Evolutionary conservation across 2,797 vertebrate genomes (phyloP).

Genomic region (Euphonia xanthogaster): DNA sequence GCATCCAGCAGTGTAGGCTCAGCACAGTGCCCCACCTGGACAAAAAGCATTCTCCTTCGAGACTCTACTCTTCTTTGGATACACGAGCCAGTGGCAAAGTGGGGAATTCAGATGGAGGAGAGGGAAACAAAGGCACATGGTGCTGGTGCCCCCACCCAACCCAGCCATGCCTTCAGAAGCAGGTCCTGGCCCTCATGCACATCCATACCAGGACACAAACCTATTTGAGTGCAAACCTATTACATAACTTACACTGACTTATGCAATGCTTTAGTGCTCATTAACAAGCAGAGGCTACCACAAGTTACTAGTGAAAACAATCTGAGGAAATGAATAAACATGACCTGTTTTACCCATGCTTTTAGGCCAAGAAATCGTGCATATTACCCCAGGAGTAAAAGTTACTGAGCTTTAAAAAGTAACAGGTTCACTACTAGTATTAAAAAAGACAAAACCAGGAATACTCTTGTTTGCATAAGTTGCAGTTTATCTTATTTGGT

Average conservation of each 20-base stretch:
- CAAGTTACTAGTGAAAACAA: not conserved
- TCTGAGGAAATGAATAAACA: not conserved
- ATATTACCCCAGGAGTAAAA: not conserved
- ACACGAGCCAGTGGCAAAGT: not conserved
- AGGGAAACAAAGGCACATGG: fast-evolving
- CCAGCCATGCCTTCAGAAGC: not conserved
- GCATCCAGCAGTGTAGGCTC: not conserved
- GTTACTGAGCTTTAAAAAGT: not conserved
- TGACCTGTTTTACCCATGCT: not conserved
- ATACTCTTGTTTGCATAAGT: slow-evolving; percentile 4
- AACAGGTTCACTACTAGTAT: not conserved
- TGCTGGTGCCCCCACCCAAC: fast-evolving
- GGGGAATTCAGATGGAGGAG: not conserved
- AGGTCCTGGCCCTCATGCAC: not conserved
- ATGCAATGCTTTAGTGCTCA: not conserved
- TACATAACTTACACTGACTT: not conserved
- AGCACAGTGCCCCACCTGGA: not conserved
- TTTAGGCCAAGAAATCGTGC: not conserved
- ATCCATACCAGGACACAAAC: not conserved
- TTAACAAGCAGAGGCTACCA: not conserved
- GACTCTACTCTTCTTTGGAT: not conserved
- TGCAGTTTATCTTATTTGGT: slow-evolving; percentile 28
- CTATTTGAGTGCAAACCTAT: not conserved
- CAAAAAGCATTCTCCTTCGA: not conserved
- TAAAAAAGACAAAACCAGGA: not conserved